Evolutionary conservation across 2,888 invertebrate genomes (phyloP).

Genomic region (Agapostemon virescens): DNA sequence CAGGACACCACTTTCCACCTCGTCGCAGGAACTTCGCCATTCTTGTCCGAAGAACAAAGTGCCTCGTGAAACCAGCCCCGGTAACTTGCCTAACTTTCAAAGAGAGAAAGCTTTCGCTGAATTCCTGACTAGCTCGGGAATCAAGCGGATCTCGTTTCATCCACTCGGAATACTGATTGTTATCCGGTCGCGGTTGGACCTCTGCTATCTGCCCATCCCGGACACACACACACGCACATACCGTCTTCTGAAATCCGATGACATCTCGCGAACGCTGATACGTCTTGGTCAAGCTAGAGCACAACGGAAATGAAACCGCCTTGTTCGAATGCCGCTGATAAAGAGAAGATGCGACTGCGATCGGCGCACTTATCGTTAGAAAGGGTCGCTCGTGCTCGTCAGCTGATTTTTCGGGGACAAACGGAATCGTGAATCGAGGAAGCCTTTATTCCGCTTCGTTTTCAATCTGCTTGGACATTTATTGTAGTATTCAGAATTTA

Average conservation of each 20-base stretch:
- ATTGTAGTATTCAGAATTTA: background rate
- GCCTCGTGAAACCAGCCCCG: background rate
- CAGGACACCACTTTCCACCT: background rate
- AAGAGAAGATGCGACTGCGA: background rate
- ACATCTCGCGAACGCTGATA: conserved; percentile 3
- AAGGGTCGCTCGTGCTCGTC: background rate
- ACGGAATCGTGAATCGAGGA: background rate
- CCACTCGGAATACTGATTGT: conserved; percentile 29
- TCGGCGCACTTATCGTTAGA: background rate
- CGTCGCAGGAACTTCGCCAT: background rate
- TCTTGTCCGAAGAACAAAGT: conserved; percentile 28
- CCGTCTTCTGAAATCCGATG: conserved; percentile 36
- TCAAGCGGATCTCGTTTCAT: conserved; percentile 45
- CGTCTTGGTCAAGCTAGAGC: background rate
- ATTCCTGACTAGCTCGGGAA: conserved; percentile 22
- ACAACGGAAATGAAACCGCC: background rate
- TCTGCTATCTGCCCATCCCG: background rate
- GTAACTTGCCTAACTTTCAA: conserved; percentile 19
- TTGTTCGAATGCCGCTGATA: background rate
- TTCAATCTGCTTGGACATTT: background rate
- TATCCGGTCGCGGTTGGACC: conserved; percentile 5
- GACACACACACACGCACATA: conserved; percentile 1
- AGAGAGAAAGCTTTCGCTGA: background rate
- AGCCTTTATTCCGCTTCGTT: background rate
- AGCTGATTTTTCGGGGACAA: conserved; percentile 12